Evolutionary conservation across 2,888 invertebrate genomes (phyloP).

Genomic region (Sepiola atlantica): DNA sequence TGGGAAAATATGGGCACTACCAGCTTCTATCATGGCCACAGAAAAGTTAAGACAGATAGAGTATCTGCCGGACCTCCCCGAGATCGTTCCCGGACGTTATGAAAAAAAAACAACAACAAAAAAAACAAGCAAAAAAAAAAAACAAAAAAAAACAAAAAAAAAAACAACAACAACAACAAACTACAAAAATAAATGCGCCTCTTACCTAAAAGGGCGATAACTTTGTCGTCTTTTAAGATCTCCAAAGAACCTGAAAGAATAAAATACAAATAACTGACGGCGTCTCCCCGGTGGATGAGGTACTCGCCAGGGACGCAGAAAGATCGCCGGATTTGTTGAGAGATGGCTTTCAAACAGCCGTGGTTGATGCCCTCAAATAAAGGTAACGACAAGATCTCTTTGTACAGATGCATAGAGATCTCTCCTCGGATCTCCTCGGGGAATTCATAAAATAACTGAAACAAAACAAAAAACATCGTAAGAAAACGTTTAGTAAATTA

Average conservation of each 20-base stretch:
- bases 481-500: no score
- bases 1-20: no score
- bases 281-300: slow-evolving; percentile 94
- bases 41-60: no score
- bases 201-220: slow-evolving; percentile 95
- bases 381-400: slow-evolving; percentile 93
- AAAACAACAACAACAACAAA: no score
- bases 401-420: slow-evolving; percentile 94
- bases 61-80: no score
- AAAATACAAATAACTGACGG: slow-evolving; percentile 93
- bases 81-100: no score
- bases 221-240: slow-evolving; percentile 96
- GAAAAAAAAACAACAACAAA: neutral
- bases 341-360: slow-evolving; percentile 92
- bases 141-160: no score
- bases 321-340: slow-evolving; percentile 92
- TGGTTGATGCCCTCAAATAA: slow-evolving; percentile 96
- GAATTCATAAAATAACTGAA: slow-evolving; percentile 83
- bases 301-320: slow-evolving; percentile 97
- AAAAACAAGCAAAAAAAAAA: no score
- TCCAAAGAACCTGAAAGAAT: slow-evolving; percentile 98
- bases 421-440: slow-evolving; percentile 96
- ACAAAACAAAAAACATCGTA: neutral
- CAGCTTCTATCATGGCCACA: no score
- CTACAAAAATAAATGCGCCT: no score